Evolutionary conservation across 2,888 invertebrate species (phyloP), one percentile per base, ranked within the genome.

Genomic region (Erpobdella octoculata): DNA sequence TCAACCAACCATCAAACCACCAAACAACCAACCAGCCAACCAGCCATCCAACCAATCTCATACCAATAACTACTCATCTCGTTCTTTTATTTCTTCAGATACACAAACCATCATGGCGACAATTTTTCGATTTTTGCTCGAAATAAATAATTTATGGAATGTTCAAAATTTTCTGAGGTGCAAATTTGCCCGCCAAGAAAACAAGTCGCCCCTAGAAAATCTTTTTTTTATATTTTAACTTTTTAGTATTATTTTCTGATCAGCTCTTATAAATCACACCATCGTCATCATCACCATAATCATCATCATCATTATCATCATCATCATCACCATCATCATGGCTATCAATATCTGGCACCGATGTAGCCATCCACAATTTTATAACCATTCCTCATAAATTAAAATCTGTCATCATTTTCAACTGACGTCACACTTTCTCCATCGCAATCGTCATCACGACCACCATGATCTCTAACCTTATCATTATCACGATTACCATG

Each of bases 271-370:
- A n/a, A 2, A 25, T 28, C 1, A 25, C 61, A 2, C 28, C 61
- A 2, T 59, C 31, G 2, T 64, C 64, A 3, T 64, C 64, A 64
- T 64, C 64, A 64, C 35, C 64, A 65, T 65, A 35, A 36, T 36
- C 37, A 36, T 36, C 65, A 65, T 36, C 65, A 33, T 36, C 65
- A 65, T 36, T 38, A 65, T 36, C 65, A 64, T 36, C 37, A 65
- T 36, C 65, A 65, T 36, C 65, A 65, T 36, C 65, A 65, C 21
- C 65, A 36, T 36, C 37, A 8, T 36, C 65, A 65, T 36, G 36
- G 25, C 21, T 4, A 33, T 36, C 37, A 5, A n/a, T 38, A 65
- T 36, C 15, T 61, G 33, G 15, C 35, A 31, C 31, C n/a, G n/a
- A n/a, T n/a, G n/a, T n/a, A n/a, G n/a, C n/a, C n/a, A n/a, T n/a